phyloP scores from a whole-genome alignment of 64 coral and sea anemone species.

The Pocillopora damicornis region DNA sequence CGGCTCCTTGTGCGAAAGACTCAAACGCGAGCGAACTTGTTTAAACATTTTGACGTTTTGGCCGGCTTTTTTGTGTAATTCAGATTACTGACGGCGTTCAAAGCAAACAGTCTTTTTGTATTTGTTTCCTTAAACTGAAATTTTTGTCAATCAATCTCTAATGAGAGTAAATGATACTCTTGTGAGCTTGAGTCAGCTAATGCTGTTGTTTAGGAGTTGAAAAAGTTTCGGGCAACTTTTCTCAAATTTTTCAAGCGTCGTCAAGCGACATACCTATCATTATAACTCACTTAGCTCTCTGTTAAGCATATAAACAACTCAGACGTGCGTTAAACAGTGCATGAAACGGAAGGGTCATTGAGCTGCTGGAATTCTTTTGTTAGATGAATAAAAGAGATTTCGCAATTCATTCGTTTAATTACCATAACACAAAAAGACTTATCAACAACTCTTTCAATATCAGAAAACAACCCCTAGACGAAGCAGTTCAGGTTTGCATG shows the following conservation, averaged over 20 bases:
- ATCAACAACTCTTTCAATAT: slow-evolving; percentile 2
- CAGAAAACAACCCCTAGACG: not conserved
- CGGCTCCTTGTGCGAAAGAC: slow-evolving; percentile 26
- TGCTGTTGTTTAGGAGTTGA: not conserved
- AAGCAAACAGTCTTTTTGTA: slow-evolving; percentile 34
- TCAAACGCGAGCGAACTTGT: slow-evolving; percentile 22
- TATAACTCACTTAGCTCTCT: no score
- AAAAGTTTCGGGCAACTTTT: slow-evolving; percentile 5
- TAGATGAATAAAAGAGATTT: slow-evolving; percentile 4
- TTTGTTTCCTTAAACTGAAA: not conserved
- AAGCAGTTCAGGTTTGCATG: not conserved
- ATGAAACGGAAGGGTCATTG: not conserved
- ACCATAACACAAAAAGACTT: not conserved
- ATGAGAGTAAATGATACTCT: not conserved
- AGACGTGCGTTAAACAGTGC: not conserved
- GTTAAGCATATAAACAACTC: not conserved
- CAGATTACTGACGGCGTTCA: not conserved
- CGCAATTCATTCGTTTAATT: slow-evolving; percentile 16
- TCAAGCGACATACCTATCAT: not conserved
- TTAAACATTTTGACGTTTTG: slow-evolving; percentile 8
- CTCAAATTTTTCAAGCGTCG: not conserved
- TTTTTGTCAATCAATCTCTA: slow-evolving; percentile 15
- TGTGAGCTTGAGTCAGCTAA: not conserved
- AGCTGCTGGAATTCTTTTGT: slow-evolving; percentile 33
- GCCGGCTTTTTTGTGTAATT: not conserved